These are phyloP conservation scores for Iselma pallidipennis DNA, from an alignment of 2,888 invertebrate genomes.

Conservation along the genomic window DNA sequence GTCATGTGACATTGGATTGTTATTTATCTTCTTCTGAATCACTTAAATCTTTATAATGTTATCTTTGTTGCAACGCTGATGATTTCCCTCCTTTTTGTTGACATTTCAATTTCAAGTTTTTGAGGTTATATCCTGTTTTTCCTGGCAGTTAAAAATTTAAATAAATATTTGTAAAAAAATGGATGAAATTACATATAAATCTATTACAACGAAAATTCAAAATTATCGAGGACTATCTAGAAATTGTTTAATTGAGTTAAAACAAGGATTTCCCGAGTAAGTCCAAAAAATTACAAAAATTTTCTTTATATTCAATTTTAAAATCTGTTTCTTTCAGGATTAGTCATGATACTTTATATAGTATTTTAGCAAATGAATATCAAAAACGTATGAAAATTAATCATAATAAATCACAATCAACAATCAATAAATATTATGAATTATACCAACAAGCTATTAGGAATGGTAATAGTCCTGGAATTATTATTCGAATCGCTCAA, in stretches of 20 bases:
- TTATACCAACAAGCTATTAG: slow-evolving; percentile 54
- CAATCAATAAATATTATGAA: slow-evolving; percentile 57
- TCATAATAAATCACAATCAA: slow-evolving; percentile 64
- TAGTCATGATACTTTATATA: slow-evolving; percentile 65
- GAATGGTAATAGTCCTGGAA: slow-evolving; percentile 60
- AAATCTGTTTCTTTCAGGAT: slow-evolving; percentile 57
- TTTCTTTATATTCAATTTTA: slow-evolving; percentile 10
- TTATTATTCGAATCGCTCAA: slow-evolving; percentile 63
- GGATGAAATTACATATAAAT: slow-evolving; percentile 30
- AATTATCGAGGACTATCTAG: slow-evolving; percentile 35
- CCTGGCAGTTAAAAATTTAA: slow-evolving; percentile 1
- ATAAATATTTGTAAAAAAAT: no score
- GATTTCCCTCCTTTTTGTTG: no score
- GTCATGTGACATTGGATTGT: no score
- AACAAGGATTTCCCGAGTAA: slow-evolving; percentile 63
- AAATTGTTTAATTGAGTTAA: slow-evolving; percentile 34
- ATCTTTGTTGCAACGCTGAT: no score
- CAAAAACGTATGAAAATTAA: slow-evolving; percentile 67
- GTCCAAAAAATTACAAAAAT: slow-evolving; percentile 25
- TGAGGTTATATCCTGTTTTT: neutral
- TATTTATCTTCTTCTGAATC: no score
- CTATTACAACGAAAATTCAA: slow-evolving; percentile 30
- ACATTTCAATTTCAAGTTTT: neutral
- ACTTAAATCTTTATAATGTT: no score
- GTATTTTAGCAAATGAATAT: slow-evolving; percentile 70